A percentile compares a stretch with the other conserved stretches of the same genome.
Conservation (phyloP, 2,797 vertebrate genomes). For the Melanotaenia pygmaea region DNA sequence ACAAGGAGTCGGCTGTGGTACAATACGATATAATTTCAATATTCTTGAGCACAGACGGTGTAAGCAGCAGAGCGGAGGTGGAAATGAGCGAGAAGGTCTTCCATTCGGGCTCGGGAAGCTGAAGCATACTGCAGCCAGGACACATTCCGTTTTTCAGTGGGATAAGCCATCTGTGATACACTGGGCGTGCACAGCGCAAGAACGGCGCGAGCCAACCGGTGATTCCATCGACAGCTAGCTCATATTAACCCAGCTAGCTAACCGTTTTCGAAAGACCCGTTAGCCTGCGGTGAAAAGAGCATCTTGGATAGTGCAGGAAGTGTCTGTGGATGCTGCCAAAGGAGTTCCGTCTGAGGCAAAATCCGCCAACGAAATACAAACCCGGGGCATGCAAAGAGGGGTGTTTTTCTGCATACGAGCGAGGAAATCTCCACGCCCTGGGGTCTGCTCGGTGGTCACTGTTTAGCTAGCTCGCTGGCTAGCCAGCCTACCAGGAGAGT, state of each 20-base stretch:
- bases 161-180: conserved; percentile 67
- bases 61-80: conserved; percentile 22
- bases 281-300: conserved; percentile 65
- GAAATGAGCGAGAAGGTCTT: conserved; percentile 56
- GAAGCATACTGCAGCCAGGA: conserved; percentile 57
- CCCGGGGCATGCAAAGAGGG: conserved; percentile 59
- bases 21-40: conserved; percentile 44
- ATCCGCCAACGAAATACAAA: conserved; percentile 26
- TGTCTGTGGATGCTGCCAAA: conserved; percentile 44
- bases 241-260: conserved; percentile 43
- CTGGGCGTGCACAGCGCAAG: conserved; percentile 68
- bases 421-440: conserved; percentile 73
- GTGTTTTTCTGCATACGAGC: conserved; percentile 59
- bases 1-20: conserved; percentile 45
- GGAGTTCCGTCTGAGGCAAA: conserved; percentile 15
- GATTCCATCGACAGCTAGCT: conserved; percentile 61
- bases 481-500: conserved; percentile 47
- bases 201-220: conserved; percentile 66
- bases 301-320: conserved; percentile 40
- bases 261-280: conserved; percentile 51
- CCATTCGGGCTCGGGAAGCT: conserved; percentile 63
- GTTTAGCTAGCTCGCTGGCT: conserved; percentile 69
- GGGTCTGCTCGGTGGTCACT: conserved; percentile 58
- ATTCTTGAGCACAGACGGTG: conserved; percentile 28
- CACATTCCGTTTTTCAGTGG: conserved; percentile 44